These are phyloP conservation scores for Euura saliciscinereae DNA, from an alignment of 1,140 invertebrate genomes.

Conservation along the genomic window DNA sequence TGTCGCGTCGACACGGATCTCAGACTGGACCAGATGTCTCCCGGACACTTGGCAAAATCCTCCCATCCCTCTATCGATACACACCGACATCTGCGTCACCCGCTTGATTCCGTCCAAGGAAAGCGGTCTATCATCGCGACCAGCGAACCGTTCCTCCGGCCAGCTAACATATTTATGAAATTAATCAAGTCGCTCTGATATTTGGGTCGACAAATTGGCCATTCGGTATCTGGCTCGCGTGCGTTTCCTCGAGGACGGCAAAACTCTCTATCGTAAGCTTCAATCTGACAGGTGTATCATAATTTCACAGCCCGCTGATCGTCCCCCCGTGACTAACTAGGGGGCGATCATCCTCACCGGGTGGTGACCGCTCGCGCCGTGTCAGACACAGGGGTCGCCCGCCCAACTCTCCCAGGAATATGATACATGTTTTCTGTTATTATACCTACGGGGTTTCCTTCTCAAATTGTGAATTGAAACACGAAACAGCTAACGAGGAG, in stretches of 20 bases:
- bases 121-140: not conserved
- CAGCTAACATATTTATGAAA: not conserved
- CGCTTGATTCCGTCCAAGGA: no score
- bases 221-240: not conserved
- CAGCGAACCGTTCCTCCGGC: not conserved
- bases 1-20: not conserved
- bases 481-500: no score
- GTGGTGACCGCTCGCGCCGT: constrained; percentile 1
- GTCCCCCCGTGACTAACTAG: constrained; percentile 1
- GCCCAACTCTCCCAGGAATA: no score
- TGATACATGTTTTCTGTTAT: no score
- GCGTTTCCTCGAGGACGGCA: constrained; percentile 2
- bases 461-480: no score
- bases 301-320: constrained; percentile 6
- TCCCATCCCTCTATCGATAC: not conserved
- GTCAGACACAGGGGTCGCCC: not conserved
- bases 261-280: not conserved
- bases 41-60: not conserved
- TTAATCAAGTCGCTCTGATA: not conserved
- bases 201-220: not conserved
- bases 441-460: no score
- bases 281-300: constrained; percentile 7
- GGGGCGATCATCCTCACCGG: not conserved
- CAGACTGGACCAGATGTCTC: not conserved
- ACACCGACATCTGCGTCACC: not conserved